These are phyloP conservation scores for Eristalinus aeneus DNA, from an alignment of 2,888 invertebrate species.

Conservation along the genomic window DNA sequence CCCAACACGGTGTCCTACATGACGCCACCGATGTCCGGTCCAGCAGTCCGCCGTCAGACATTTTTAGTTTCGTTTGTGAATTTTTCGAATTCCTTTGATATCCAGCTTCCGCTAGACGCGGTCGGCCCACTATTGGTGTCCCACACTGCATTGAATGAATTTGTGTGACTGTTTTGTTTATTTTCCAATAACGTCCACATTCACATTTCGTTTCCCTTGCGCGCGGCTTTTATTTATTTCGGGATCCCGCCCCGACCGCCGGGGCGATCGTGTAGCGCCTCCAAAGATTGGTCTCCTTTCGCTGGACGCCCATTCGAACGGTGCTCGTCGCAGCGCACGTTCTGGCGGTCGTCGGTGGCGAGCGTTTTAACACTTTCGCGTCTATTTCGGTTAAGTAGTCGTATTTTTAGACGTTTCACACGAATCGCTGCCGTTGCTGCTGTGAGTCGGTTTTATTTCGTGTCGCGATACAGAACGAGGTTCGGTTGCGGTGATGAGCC, in stretches of 20 bases:
- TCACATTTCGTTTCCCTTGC: constrained; percentile 14
- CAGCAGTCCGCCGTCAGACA: background rate
- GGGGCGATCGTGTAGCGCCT: constrained; percentile 10
- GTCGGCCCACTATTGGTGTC: background rate
- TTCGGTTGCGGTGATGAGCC: background rate
- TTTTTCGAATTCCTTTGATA: background rate
- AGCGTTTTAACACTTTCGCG: constrained; percentile 20
- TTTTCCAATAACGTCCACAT: constrained; percentile 33
- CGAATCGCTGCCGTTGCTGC: background rate
- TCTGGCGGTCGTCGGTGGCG: constrained; percentile 21
- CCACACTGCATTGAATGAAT: constrained; percentile 16
- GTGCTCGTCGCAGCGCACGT: constrained; percentile 44
- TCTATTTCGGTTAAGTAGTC: constrained; percentile 20
- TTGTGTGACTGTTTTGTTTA: constrained; percentile 18
- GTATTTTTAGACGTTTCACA: constrained; percentile 7
- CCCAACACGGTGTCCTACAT: constrained; percentile 10
- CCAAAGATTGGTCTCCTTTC: constrained; percentile 51
- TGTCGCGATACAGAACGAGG: background rate
- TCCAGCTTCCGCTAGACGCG: background rate
- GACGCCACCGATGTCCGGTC: background rate
- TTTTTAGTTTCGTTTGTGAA: background rate
- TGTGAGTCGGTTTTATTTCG: background rate
- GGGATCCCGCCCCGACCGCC: constrained; percentile 12
- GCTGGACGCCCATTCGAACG: constrained; percentile 54
- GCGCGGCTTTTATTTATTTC: constrained; percentile 39